Conservation (phyloP, 2,888 invertebrate genomes). For the Sarcophaga caerulescens region DNA sequence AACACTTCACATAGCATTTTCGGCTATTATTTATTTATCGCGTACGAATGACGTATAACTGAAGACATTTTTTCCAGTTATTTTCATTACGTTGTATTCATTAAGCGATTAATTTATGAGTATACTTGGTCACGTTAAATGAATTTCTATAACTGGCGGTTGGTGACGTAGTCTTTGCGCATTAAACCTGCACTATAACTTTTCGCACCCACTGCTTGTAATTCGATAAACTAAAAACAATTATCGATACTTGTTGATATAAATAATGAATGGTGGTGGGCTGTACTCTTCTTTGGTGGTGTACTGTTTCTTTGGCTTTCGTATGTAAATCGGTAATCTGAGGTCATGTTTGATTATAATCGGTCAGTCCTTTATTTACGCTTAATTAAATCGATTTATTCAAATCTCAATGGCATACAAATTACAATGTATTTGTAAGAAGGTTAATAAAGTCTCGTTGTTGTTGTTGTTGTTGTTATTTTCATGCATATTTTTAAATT, state of each 20-base stretch:
- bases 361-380: neutral
- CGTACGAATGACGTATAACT: neutral
- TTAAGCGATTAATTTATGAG: neutral
- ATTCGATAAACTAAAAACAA: constrained; percentile 35
- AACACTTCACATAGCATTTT: neutral
- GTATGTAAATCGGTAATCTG: neutral
- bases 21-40: neutral
- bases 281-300: neutral
- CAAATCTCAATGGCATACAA: constrained; percentile 21
- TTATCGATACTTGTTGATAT: constrained; percentile 35
- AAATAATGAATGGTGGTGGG: neutral
- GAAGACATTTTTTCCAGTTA: neutral
- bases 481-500: too few relatives aligned
- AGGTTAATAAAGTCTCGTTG: constrained; percentile 19
- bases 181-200: neutral
- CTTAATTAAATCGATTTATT: constrained; percentile 58
- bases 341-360: neutral
- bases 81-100: neutral
- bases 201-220: neutral
- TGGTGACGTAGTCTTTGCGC: neutral
- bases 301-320: neutral
- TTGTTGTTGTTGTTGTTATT: neutral
- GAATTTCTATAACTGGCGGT: neutral
- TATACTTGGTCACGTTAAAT: neutral
- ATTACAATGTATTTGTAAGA: neutral